phyloP scores from a whole-genome alignment of 1,140 invertebrate genomes.

The Nebria ingens region DNA sequence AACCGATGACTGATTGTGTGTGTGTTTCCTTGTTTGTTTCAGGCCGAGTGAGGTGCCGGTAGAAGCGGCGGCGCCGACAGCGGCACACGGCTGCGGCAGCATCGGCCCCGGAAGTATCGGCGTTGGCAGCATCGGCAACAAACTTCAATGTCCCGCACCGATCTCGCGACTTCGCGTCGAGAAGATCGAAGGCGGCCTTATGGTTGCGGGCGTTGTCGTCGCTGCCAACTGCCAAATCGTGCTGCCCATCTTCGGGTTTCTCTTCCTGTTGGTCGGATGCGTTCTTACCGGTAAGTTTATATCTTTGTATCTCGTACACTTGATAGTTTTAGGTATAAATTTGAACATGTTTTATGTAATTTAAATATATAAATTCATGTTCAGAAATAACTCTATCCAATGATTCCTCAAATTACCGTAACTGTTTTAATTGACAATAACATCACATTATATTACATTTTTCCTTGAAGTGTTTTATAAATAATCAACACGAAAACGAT shows the following conservation, averaged over 20 bases:
- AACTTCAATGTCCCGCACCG: constrained; percentile 31
- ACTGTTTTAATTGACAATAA: too few species aligned
- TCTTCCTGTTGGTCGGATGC: constrained; percentile 60
- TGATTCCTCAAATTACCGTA: too few species aligned
- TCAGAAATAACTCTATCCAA: too few species aligned
- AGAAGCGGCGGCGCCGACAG: constrained; percentile 31
- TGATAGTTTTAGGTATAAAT: too few species aligned
- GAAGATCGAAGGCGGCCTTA: constrained; percentile 61
- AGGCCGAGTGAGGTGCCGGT: constrained; percentile 40
- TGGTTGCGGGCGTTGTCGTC: constrained; percentile 61
- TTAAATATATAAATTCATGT: too few species aligned
- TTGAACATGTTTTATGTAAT: too few species aligned
- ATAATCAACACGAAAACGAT: too few species aligned
- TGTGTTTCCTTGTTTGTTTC: constrained; percentile 27
- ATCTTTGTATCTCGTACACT: neutral
- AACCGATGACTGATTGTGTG: constrained; percentile 3
- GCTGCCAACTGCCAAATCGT: constrained; percentile 65
- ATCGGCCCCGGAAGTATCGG: too few species aligned
- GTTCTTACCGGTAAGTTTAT: constrained; percentile 53
- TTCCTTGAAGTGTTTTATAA: too few species aligned
- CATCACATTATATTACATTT: too few species aligned
- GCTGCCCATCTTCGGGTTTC: constrained; percentile 60
- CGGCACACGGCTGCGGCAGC: constrained; percentile 13
- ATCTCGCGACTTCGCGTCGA: constrained; percentile 53
- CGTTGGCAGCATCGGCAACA: constrained; percentile 23